These are phyloP conservation scores for Limnephilus rhombicus DNA, from an alignment of 2,888 invertebrate species.

Conservation along the genomic window DNA sequence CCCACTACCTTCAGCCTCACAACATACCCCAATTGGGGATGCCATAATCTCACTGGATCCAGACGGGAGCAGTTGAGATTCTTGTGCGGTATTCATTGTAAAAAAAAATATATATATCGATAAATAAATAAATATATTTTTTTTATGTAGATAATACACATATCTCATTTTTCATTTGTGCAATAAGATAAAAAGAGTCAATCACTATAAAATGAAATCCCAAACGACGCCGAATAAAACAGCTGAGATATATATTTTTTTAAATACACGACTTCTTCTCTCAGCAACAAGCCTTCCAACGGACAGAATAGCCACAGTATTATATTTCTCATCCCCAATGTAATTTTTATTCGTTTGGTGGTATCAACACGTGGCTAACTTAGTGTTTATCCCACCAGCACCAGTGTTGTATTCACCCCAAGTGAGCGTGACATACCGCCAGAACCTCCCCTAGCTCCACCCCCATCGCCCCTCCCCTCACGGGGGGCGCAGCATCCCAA, in stretches of 20 bases:
- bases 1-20: too few species aligned
- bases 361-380: constrained; percentile 25
- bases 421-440: constrained; percentile 26
- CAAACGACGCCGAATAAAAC: background rate
- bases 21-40: too few species aligned
- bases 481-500: constrained; percentile 29
- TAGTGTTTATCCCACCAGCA: background rate
- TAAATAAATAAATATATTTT: too few species aligned
- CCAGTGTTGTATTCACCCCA: constrained; percentile 2
- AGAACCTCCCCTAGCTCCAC: constrained; percentile 9
- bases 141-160: too few species aligned
- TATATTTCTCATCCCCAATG: background rate
- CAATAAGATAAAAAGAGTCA: background rate
- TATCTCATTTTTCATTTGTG: background rate
- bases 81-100: too few species aligned
- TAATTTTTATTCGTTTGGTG: background rate
- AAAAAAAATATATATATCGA: too few species aligned
- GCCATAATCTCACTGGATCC: too few species aligned
- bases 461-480: background rate
- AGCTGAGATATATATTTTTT: background rate
- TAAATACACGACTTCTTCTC: background rate
- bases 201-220: background rate
- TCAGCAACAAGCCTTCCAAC: background rate
- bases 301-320: background rate
- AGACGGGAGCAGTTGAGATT: too few species aligned